Evolutionary conservation across 1,140 invertebrate species (phyloP).

Genomic region (Drosophila elegans): DNA sequence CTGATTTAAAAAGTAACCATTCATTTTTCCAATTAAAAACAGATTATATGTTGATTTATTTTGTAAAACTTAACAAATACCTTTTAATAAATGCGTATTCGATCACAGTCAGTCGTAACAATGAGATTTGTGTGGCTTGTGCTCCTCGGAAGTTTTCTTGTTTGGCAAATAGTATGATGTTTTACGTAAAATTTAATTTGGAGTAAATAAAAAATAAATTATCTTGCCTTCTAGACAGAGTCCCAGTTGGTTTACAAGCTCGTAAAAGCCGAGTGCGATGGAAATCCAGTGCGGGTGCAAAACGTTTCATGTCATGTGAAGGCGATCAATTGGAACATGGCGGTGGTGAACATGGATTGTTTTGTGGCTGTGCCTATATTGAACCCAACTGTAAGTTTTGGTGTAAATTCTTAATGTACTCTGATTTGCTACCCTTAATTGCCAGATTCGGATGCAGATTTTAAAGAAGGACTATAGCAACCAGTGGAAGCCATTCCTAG

Average conservation of each 20-base stretch:
- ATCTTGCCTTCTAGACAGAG: not conserved
- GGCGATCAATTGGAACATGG: constrained; percentile 38
- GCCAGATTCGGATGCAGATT: constrained; percentile 9
- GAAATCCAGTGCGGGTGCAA: not conserved
- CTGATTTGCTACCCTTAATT: not conserved
- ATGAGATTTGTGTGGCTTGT: not conserved
- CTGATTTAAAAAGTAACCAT: no score
- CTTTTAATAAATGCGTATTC: not conserved
- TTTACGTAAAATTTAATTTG: not conserved
- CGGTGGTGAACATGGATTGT: constrained; percentile 21
- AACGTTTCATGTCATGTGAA: constrained; percentile 24
- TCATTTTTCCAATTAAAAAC: not conserved
- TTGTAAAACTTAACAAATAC: not conserved
- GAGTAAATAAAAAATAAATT: not conserved
- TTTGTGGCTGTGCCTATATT: constrained; percentile 4
- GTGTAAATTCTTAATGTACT: no score
- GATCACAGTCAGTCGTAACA: not conserved
- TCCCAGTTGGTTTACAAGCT: constrained; percentile 25
- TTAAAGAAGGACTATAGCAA: constrained; percentile 46
- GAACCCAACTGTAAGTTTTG: constrained; percentile 17
- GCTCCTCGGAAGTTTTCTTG: not conserved
- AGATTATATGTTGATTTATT: not conserved
- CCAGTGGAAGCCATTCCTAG: constrained; percentile 41
- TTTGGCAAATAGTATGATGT: not conserved
- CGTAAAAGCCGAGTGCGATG: constrained; percentile 33